Percentiles rank a stretch among this genome's conserved stretches.
Evolutionary conservation across 2,888 invertebrate genomes (phyloP).

Genomic region (Ptilodon capucinus): DNA sequence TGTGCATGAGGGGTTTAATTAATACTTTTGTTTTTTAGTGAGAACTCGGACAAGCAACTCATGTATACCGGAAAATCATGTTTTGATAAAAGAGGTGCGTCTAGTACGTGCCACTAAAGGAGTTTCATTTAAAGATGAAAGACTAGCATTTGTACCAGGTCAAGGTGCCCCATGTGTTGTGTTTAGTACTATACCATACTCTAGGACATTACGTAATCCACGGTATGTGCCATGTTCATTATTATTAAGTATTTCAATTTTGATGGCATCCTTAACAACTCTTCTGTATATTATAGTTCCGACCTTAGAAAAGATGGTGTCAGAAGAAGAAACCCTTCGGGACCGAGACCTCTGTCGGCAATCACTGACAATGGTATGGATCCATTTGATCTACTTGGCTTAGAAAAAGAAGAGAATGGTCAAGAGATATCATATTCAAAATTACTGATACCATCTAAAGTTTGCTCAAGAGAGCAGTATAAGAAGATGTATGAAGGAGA

Average conservation of each 20-base stretch:
- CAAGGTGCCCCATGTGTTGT: slow-evolving; percentile 92
- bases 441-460: slow-evolving; percentile 88
- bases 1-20: background rate
- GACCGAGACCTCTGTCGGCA: slow-evolving; percentile 91
- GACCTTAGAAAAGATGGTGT: slow-evolving; percentile 88
- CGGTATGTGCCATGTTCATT: slow-evolving; percentile 79
- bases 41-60: slow-evolving; percentile 78
- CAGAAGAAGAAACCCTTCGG: slow-evolving; percentile 91
- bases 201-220: slow-evolving; percentile 84
- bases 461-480: slow-evolving; percentile 70
- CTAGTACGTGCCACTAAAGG: slow-evolving; percentile 84
- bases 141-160: slow-evolving; percentile 90
- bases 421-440: slow-evolving; percentile 96
- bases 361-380: slow-evolving; percentile 92
- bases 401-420: slow-evolving; percentile 91
- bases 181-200: slow-evolving; percentile 94
- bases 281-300: slow-evolving; percentile 45
- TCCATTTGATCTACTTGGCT: slow-evolving; percentile 92
- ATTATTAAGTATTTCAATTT: background rate
- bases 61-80: slow-evolving; percentile 81
- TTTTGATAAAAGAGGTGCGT: slow-evolving; percentile 81
- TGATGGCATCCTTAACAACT: background rate
- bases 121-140: slow-evolving; percentile 89
- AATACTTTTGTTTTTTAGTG: slow-evolving; percentile 38
- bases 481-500: slow-evolving; percentile 77